A percentile compares a stretch with the other conserved stretches of the same genome.
These are phyloP conservation scores for Calliopum simillimum DNA, from an alignment of 2,888 invertebrate genomes.

Conservation along the genomic window DNA sequence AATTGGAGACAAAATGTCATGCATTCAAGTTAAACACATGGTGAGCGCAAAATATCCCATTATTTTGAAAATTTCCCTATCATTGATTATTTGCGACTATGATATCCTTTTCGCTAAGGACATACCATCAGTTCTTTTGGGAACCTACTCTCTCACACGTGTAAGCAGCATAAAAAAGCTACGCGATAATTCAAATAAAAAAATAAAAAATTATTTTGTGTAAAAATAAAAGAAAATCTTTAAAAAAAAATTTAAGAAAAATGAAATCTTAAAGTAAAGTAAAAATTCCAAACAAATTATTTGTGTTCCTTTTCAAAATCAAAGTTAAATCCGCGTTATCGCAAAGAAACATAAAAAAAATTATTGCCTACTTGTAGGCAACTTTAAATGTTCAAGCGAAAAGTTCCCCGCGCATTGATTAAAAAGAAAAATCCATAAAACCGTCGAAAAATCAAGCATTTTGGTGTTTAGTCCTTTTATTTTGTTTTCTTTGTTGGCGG, in stretches of 20 bases:
- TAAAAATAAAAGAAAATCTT: slow-evolving; percentile 12
- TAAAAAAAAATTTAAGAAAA: background rate
- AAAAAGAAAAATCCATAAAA: too few relatives aligned
- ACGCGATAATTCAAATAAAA: slow-evolving; percentile 2
- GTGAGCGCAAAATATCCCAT: slow-evolving; percentile 27
- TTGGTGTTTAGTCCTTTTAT: too few relatives aligned
- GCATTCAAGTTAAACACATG: background rate
- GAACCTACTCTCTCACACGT: slow-evolving; percentile 39
- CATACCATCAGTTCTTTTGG: slow-evolving; percentile 38
- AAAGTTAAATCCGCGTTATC: too few relatives aligned
- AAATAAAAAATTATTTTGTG: background rate
- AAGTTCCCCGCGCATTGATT: too few relatives aligned
- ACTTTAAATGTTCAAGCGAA: too few relatives aligned
- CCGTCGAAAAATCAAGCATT: too few relatives aligned
- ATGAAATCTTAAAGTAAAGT: background rate
- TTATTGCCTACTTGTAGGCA: too few relatives aligned
- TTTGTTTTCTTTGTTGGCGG: too few relatives aligned
- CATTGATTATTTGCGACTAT: background rate
- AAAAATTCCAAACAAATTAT: too few relatives aligned
- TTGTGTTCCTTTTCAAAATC: too few relatives aligned
- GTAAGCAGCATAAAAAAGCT: background rate
- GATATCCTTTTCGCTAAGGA: slow-evolving; percentile 11
- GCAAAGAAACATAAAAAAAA: too few relatives aligned
- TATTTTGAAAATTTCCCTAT: slow-evolving; percentile 14
- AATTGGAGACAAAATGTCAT: background rate